Conservation (phyloP, 2,797 vertebrate species). For the Sebastolobus alascanus region DNA sequence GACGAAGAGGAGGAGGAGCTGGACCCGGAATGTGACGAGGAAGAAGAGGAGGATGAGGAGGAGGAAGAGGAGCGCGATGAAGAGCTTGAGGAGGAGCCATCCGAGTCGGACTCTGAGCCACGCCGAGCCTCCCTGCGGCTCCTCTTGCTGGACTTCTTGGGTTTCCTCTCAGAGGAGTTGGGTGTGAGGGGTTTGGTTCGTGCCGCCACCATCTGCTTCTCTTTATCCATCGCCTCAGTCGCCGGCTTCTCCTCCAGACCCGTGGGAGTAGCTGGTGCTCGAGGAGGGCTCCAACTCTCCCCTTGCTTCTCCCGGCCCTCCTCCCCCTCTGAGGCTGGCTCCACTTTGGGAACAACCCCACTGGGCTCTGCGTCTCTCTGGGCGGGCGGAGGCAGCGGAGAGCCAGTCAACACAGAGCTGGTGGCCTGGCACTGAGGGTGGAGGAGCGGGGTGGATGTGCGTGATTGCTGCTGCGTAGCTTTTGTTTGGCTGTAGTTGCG, state of each 20-base stretch:
- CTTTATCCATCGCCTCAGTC: conserved; percentile 81
- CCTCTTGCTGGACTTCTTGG: conserved; percentile 91
- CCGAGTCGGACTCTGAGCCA: conserved; percentile 89
- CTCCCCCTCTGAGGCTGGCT: conserved; percentile 84
- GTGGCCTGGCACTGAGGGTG: conserved; percentile 84
- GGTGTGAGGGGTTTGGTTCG: conserved; percentile 96
- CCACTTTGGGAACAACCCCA: conserved; percentile 87
- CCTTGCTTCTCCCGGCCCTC: conserved; percentile 79
- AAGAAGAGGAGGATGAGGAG: conserved; percentile 95
- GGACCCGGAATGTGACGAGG: conserved; percentile 94
- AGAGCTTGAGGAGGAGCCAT: conserved; percentile 93
- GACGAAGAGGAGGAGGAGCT: conserved; percentile 95
- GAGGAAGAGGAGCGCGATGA: conserved; percentile 96
- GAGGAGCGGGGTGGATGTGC: conserved; percentile 72
- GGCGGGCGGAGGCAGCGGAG: conserved; percentile 64
- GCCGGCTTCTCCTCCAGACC: conserved; percentile 85
- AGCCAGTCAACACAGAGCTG: conserved; percentile 59
- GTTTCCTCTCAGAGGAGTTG: conserved; percentile 94
- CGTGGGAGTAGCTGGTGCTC: conserved; percentile 77
- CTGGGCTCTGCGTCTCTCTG: conserved; percentile 82
- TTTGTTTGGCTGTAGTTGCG: conserved; percentile 96
- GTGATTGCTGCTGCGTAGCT: conserved; percentile 83
- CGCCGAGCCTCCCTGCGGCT: conserved; percentile 89
- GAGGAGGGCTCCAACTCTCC: conserved; percentile 86
- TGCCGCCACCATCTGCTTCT: conserved; percentile 94